Evolutionary conservation across 2,113 vertebrate species (phyloP).

Genomic region (Buteo buteo): DNA sequence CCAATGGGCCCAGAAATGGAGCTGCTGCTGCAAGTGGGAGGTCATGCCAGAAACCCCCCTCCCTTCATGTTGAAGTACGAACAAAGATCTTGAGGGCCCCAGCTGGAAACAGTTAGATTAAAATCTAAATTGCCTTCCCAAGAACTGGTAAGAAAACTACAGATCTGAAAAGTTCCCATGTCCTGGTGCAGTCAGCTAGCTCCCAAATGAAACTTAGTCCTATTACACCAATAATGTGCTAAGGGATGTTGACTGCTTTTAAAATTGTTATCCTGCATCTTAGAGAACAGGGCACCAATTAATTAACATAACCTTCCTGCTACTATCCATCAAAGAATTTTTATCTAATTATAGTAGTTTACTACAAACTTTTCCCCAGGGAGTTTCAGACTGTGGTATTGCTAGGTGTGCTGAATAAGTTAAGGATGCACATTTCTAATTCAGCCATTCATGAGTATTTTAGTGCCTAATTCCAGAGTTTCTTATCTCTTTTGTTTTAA

Average conservation of each 20-base stretch:
- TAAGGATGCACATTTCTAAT: background rate
- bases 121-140: background rate
- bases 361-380: conserved; percentile 23
- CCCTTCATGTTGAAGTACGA: background rate
- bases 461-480: background rate
- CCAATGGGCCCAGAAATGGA: background rate
- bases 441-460: background rate
- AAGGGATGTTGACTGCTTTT: background rate
- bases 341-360: background rate
- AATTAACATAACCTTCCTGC: background rate
- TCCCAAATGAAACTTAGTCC: background rate
- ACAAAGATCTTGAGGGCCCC: background rate
- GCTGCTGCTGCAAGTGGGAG: background rate
- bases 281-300: background rate
- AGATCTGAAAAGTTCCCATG: background rate
- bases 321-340: background rate
- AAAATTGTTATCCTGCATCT: background rate
- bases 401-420: background rate
- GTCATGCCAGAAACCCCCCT: background rate
- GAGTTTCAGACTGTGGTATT: conserved; percentile 1
- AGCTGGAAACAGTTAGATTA: background rate
- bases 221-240: background rate
- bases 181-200: background rate
- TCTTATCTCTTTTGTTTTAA: background rate
- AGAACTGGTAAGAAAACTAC: background rate